phyloP scores from a whole-genome alignment of 1,140 invertebrate species.

The Lepidurus apus region DNA sequence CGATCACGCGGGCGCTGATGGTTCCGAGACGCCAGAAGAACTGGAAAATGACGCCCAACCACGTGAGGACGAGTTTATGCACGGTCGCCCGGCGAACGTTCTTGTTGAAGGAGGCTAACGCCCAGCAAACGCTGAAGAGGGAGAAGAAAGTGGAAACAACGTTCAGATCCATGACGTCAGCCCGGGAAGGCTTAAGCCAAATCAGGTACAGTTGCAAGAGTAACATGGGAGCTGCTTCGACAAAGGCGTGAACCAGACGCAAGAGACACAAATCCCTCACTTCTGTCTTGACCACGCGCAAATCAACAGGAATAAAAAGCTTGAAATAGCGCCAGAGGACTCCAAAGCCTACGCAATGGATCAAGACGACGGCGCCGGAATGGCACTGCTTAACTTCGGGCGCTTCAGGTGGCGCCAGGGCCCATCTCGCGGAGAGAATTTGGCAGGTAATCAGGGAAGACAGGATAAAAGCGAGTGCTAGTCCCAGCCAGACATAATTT shows the following conservation, averaged over 20 bases:
- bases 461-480: conserved; percentile 61
- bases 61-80: conserved; percentile 75
- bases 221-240: conserved; percentile 79
- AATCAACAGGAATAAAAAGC: conserved; percentile 77
- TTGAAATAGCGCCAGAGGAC: conserved; percentile 85
- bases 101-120: conserved; percentile 82
- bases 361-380: conserved; percentile 44
- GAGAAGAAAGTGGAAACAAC: conserved; percentile 74
- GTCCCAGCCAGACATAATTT: conserved; percentile 54
- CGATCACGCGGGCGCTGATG: conserved; percentile 69
- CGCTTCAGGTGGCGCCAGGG: conserved; percentile 48
- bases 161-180: conserved; percentile 65
- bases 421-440: conserved; percentile 51
- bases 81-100: conserved; percentile 73
- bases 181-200: conserved; percentile 45
- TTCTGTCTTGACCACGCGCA: conserved; percentile 74
- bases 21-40: conserved; percentile 80
- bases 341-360: conserved; percentile 72
- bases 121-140: conserved; percentile 81
- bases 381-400: conserved; percentile 39
- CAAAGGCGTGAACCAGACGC: conserved; percentile 76
- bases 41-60: conserved; percentile 81
- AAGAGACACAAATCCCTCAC: conserved; percentile 71
- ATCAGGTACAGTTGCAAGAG: conserved; percentile 71
- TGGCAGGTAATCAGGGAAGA: conserved; percentile 68